Percentiles rank a stretch among this genome's conserved stretches.
Evolutionary conservation across 2,797 vertebrate species (phyloP).

Genomic region (Hydrolagus colliei): DNA sequence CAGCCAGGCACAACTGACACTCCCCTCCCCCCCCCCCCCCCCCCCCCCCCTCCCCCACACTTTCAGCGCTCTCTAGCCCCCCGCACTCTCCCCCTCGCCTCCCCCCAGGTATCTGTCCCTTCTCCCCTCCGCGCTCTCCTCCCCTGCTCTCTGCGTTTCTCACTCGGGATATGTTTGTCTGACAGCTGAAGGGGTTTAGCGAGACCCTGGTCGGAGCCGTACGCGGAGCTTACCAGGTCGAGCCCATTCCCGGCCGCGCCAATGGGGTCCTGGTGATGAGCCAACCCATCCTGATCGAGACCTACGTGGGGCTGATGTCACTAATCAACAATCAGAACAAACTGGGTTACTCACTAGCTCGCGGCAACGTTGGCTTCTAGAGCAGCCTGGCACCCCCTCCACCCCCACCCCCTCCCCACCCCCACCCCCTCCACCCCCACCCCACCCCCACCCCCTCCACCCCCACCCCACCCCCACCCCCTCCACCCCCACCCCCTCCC

Average conservation of each 20-base stretch:
- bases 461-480: too few species aligned
- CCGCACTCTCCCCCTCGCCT: too few species aligned
- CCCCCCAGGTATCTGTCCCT: too few species aligned
- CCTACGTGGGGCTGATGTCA: slow-evolving; percentile 66
- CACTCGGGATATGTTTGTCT: too few species aligned
- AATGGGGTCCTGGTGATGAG: slow-evolving; percentile 58
- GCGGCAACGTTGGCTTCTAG: slow-evolving; percentile 69
- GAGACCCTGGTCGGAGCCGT: slow-evolving; percentile 54
- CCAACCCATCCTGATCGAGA: slow-evolving; percentile 61
- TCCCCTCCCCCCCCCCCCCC: background rate
- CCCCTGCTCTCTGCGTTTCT: background rate
- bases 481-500: too few species aligned
- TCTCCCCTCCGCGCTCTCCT: background rate
- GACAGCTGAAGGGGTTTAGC: slow-evolving; percentile 62
- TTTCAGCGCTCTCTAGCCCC: too few species aligned
- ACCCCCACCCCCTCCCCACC: too few species aligned
- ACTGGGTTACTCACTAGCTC: slow-evolving; percentile 69
- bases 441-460: too few species aligned
- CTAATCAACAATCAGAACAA: slow-evolving; percentile 71
- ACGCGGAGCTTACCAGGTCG: slow-evolving; percentile 49
- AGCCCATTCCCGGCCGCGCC: slow-evolving; percentile 53
- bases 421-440: too few species aligned
- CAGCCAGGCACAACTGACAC: background rate
- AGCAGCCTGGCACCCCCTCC: too few species aligned
- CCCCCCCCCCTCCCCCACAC: background rate